A percentile compares a stretch with the other conserved stretches of the same genome.
Conservation (phyloP, 2,113 vertebrate species). For the Malurus cyaneus region DNA sequence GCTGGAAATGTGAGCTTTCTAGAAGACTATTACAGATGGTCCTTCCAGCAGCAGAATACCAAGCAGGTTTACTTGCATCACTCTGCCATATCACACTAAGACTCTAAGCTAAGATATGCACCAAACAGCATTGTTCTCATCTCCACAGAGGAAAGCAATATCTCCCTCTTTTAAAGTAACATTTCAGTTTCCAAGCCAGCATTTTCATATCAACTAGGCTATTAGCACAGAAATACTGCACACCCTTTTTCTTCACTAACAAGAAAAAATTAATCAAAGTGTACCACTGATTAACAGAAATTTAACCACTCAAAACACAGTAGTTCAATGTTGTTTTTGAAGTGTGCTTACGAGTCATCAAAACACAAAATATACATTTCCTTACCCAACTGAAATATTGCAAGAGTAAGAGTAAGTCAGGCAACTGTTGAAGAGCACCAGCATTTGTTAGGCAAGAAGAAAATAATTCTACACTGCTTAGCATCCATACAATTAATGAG, state of each 20-base stretch:
- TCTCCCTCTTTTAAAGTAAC: neutral
- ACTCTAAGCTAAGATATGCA: neutral
- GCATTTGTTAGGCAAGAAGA: neutral
- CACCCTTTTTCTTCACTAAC: rapidly evolving
- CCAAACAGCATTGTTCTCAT: rapidly evolving
- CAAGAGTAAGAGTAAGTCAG: neutral
- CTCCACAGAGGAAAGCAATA: neutral
- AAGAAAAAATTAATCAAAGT: neutral
- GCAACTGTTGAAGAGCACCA: neutral
- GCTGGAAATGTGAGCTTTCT: neutral
- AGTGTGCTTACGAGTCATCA: neutral
- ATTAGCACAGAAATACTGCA: neutral
- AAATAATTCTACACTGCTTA: neutral
- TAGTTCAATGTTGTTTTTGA: neutral
- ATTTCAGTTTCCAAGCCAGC: neutral
- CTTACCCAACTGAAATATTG: neutral
- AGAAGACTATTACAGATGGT: neutral
- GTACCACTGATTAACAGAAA: neutral
- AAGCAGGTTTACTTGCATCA: neutral
- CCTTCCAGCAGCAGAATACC: neutral
- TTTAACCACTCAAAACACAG: neutral
- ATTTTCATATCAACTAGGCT: neutral
- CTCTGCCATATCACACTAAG: neutral
- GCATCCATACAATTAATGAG: neutral
- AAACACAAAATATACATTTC: neutral